These are phyloP conservation scores for Eupithecia dodoneata DNA, from an alignment of 2,888 invertebrate genomes.

Conservation along the genomic window DNA sequence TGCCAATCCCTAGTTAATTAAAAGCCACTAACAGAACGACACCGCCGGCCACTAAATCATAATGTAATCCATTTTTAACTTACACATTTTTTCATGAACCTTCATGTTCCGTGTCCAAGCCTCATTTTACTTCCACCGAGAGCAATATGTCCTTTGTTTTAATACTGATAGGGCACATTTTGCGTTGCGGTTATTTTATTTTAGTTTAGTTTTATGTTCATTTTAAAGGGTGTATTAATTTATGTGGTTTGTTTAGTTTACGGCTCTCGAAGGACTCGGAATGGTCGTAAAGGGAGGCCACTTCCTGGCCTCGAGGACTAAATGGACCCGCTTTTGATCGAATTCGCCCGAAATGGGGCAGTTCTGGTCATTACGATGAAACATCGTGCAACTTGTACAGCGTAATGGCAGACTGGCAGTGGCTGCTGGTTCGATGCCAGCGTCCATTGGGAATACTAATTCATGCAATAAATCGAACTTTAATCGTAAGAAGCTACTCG, in stretches of 20 bases:
- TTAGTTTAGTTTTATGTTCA: slow-evolving; percentile 36
- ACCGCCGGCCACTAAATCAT: slow-evolving; percentile 40
- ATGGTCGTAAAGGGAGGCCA: slow-evolving; percentile 41
- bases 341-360: slow-evolving; percentile 25
- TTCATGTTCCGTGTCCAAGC: slow-evolving; percentile 38
- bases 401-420: not conserved
- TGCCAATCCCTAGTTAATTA: slow-evolving; percentile 29
- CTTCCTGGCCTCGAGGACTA: slow-evolving; percentile 30
- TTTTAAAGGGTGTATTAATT: slow-evolving; percentile 44
- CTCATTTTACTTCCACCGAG: slow-evolving; percentile 28
- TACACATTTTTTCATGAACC: slow-evolving; percentile 39
- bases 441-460: not conserved
- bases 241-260: slow-evolving; percentile 45
- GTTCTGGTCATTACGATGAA: slow-evolving; percentile 12
- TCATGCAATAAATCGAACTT: not conserved
- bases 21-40: slow-evolving; percentile 20
- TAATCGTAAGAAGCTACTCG: not conserved
- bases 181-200: slow-evolving; percentile 37
- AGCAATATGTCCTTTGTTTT: slow-evolving; percentile 9
- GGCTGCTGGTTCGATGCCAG: not conserved
- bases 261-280: slow-evolving; percentile 38
- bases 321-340: slow-evolving; percentile 34
- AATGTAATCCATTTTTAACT: slow-evolving; percentile 41
- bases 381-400: not conserved
- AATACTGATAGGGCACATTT: slow-evolving; percentile 9